Evolutionary conservation across 2,888 invertebrate species (phyloP).

Genomic region (Sarcophaga carnaria): DNA sequence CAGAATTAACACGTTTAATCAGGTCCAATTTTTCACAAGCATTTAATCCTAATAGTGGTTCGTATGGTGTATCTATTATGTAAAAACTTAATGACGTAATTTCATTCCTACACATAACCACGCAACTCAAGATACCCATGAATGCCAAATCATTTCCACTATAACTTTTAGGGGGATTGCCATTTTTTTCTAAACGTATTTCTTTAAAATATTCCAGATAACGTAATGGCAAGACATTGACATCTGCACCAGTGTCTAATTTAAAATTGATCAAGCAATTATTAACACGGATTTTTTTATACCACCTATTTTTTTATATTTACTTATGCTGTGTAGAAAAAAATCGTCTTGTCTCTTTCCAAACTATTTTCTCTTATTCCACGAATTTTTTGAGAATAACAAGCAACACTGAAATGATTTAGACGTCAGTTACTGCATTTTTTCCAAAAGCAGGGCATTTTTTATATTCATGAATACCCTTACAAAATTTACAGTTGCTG

Average conservation of each 20-base stretch:
- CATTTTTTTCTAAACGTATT: slow-evolving; percentile 30
- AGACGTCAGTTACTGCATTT: slow-evolving; percentile 45
- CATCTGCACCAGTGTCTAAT: no score
- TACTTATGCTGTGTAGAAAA: no score
- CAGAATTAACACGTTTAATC: no score
- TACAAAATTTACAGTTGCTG: no score
- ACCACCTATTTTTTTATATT: background rate
- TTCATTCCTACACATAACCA: slow-evolving; percentile 59
- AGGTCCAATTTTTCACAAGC: no score
- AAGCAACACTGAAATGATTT: slow-evolving; percentile 56
- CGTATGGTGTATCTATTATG: no score
- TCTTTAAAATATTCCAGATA: background rate
- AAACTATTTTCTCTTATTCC: slow-evolving; percentile 38
- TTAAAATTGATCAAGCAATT: no score
- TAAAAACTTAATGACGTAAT: slow-evolving; percentile 49
- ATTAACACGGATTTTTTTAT: no score
- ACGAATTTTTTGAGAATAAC: slow-evolving; percentile 41
- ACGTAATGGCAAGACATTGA: no score
- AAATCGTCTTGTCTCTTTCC: background rate
- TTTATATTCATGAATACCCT: background rate
- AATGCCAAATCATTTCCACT: slow-evolving; percentile 54
- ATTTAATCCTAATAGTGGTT: no score
- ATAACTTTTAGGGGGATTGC: slow-evolving; percentile 45
- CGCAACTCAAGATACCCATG: slow-evolving; percentile 48
- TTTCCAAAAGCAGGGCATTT: slow-evolving; percentile 27